Evolutionary conservation across 2,113 vertebrate genomes (phyloP), one percentile per base, ranked within the genome.

Genomic region (Erythrocebus patas): DNA sequence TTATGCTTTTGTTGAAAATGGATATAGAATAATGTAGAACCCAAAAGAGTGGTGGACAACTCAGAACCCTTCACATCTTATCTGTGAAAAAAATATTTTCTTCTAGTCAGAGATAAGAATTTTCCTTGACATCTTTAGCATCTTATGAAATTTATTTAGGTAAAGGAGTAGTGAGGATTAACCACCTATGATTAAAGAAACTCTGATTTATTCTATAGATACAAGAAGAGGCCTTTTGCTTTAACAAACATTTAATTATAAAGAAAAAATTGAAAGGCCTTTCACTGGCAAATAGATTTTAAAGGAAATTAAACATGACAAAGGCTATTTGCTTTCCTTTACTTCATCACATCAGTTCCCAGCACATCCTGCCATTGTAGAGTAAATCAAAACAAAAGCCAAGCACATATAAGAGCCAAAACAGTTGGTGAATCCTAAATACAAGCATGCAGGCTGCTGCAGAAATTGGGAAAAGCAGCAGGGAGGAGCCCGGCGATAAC

Each of bases 331-430:
- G 45, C n/a, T 92, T 93, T 84, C n/a, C 40, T n/a, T 66, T 59
- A 40, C 61, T 85, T 89, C 8, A 6, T 12, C n/a, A 72, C 1
- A 7, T 59, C 78, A 76, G 30, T 93, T 94, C 55, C 55, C n/a
- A 61, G 72, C 40, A 91, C 16, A 97, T 89, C 73, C 61, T 95
- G 55, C 43, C 11, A 83, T 52, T 80, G 68, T 50, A 76, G 30
- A 81, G 50, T 89, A 89, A 95, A 91, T 79, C 55, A 89, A 70
- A 98, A 97, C 30, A 64, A 55, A 72, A 64, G 32, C 57, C 61
- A 93, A 45, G 30, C 92, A 94, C 48, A 88, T 2, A 30, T 6
- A 59, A 13, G 6, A 20, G 20, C 73, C 75, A 92, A 73, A 89
- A 89, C n/a, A 25, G 52, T 14, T 10, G 17, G 17, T 57, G 5